Conservation (phyloP, 2,113 vertebrate genomes). For the Gasterosteus aculeatus region DNA sequence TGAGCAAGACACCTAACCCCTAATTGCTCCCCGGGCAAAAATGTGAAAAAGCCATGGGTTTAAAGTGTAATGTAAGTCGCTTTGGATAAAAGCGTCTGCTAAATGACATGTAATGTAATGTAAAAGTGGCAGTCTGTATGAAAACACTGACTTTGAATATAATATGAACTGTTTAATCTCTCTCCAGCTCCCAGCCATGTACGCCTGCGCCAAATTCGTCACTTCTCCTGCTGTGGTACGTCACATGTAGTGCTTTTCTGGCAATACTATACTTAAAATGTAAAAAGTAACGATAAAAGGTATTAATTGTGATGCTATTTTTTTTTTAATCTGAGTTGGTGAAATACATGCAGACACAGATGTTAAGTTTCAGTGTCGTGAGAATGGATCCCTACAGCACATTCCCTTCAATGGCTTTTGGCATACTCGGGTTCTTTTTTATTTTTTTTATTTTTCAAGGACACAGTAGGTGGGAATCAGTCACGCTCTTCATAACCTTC, state of each 20-base stretch:
- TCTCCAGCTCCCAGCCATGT: slow-evolving; percentile 80
- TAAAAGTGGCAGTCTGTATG: not conserved
- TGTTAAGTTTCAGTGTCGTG: not conserved
- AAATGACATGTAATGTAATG: no score
- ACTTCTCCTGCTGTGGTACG: slow-evolving; percentile 82
- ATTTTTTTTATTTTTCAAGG: slow-evolving; percentile 1
- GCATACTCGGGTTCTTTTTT: not conserved
- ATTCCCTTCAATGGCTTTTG: not conserved
- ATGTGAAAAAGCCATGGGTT: no score
- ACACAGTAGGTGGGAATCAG: not conserved
- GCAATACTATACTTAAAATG: not conserved
- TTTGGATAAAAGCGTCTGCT: no score
- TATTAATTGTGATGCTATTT: not conserved
- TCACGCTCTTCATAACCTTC: not conserved
- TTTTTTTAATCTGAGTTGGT: not conserved
- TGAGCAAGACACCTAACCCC: no score
- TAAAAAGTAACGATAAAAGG: not conserved
- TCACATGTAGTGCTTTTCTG: not conserved
- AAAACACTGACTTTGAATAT: not conserved
- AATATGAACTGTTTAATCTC: not conserved
- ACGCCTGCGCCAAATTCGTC: slow-evolving; percentile 84
- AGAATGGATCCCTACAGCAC: not conserved
- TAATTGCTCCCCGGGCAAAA: no score
- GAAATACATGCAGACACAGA: not conserved
- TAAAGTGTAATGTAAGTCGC: no score